phyloP scores from a whole-genome alignment of 2,888 invertebrate genomes.

The Troides oblongomaculatus region DNA sequence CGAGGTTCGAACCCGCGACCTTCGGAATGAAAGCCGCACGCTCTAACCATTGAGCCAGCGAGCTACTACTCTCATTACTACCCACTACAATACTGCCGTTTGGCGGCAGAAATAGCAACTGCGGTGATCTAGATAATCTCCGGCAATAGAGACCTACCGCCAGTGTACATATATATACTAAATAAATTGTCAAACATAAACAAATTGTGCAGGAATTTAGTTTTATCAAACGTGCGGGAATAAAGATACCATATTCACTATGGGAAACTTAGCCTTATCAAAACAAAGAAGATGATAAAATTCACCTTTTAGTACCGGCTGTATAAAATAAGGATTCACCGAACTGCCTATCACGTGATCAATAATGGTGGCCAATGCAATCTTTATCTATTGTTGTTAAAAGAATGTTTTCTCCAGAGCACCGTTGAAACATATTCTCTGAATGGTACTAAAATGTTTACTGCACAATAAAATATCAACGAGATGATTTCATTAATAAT shows the following conservation, averaged over 20 bases:
- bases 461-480: constrained; percentile 57
- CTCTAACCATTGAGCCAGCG: too few species aligned
- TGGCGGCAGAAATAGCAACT: too few species aligned
- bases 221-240: constrained; percentile 4
- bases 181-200: too few species aligned
- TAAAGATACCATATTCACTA: neutral
- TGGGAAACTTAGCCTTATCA: neutral
- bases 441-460: constrained; percentile 57
- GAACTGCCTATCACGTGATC: constrained; percentile 7
- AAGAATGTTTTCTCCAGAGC: constrained; percentile 13
- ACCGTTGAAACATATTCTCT: constrained; percentile 33
- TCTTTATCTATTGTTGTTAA: constrained; percentile 16
- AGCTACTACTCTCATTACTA: too few species aligned
- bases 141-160: too few species aligned
- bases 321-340: neutral
- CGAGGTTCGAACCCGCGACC: too few species aligned
- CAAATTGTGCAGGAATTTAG: neutral
- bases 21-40: too few species aligned
- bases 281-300: constrained; percentile 2
- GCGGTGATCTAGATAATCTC: too few species aligned
- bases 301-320: neutral
- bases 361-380: constrained; percentile 7
- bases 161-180: too few species aligned
- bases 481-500: constrained; percentile 53
- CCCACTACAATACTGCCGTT: too few species aligned